phyloP scores from a whole-genome alignment of 1,140 invertebrate species.

The Nephotettix cincticeps region DNA sequence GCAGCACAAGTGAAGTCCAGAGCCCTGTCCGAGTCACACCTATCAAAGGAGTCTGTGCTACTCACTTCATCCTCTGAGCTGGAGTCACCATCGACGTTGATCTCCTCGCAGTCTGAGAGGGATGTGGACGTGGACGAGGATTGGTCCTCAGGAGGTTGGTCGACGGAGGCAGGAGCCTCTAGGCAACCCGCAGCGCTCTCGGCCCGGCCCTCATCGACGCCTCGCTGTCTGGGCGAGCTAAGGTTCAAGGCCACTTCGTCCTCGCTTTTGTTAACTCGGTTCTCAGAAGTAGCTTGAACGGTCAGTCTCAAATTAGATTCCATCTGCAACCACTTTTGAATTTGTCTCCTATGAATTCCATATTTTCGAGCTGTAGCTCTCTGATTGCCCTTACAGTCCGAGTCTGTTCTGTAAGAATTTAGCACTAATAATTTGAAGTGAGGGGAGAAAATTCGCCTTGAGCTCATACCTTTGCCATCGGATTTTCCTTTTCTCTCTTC shows the following conservation, averaged over 20 bases:
- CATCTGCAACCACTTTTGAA: conserved; percentile 86
- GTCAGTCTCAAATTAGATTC: conserved; percentile 67
- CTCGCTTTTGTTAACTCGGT: conserved; percentile 28
- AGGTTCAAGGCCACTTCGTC: conserved; percentile 53
- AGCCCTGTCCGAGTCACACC: conserved; percentile 36
- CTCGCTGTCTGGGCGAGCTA: conserved; percentile 52
- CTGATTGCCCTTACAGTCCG: conserved; percentile 82
- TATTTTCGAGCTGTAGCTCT: conserved; percentile 83
- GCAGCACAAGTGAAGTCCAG: conserved; percentile 42
- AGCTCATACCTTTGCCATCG: conserved; percentile 62
- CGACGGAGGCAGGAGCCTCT: conserved; percentile 42
- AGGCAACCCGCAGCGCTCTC: conserved; percentile 37
- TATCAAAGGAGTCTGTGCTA: conserved; percentile 27
- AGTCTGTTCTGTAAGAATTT: conserved; percentile 77
- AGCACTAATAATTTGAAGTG: conserved; percentile 81
- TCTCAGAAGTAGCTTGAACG: conserved; percentile 32
- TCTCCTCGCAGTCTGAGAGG: conserved; percentile 31
- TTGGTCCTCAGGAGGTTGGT: not conserved
- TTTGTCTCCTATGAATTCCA: conserved; percentile 80
- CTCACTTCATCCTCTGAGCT: conserved; percentile 35
- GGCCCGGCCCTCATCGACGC: conserved; percentile 45
- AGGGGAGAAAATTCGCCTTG: conserved; percentile 77
- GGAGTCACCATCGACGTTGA: conserved; percentile 36
- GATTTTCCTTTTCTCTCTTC: conserved; percentile 50
- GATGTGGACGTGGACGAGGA: conserved; percentile 34